Base-by-base conservation (phyloP, 2,797 vertebrate species). In the Benthosema pterotum region DNA sequence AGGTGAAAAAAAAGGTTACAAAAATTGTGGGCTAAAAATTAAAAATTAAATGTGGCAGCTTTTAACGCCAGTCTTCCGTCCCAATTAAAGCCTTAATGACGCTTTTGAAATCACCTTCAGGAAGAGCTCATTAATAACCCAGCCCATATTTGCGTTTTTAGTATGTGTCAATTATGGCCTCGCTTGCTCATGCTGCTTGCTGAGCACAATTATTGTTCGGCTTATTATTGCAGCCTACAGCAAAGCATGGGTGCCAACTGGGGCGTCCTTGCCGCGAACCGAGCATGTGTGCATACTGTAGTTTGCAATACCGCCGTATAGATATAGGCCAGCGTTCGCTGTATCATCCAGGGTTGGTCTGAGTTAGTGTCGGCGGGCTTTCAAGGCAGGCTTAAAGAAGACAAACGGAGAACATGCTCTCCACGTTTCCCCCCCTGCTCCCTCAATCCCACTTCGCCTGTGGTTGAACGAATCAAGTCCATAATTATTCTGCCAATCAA, bases 401-500 rank as follows among this genome's bases (percentile, higher is more conserved):
- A 80, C 66, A 80, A 79, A 73, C 25, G n/a, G 65, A 67, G 75
- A 71, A 79, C 69, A 79, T 72, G 77, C 67, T 84, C 80, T 81
- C 80, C 84, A 72, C 74, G 83, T 71, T 59, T 88, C 75, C 83
- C 79, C 63, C 32, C 60, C 72, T 61, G 72, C 77, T 85, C 87
- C 77, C 80, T 78, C 67, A 83, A 80, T 88, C 88, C 82, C 78
- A 72, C 85, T 82, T 81, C 75, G 47, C 84, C 82, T 70, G 71
- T 87, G 83, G 83, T 84, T 76, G 75, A 85, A 80, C 81, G 84
- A 87, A 87, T 87, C 84, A 83, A 82, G 84, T 85, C 83, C 84
- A 85, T 90, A 89, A 91, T 91, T 92, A 90, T 89, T 91, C 87
- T 92, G 90, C 88, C 88, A 92, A 88, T 92, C 88, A 92, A 84